phyloP scores from a whole-genome alignment of 2,797 vertebrate genomes.

The Tokudaia tokunoshimensis region DNA sequence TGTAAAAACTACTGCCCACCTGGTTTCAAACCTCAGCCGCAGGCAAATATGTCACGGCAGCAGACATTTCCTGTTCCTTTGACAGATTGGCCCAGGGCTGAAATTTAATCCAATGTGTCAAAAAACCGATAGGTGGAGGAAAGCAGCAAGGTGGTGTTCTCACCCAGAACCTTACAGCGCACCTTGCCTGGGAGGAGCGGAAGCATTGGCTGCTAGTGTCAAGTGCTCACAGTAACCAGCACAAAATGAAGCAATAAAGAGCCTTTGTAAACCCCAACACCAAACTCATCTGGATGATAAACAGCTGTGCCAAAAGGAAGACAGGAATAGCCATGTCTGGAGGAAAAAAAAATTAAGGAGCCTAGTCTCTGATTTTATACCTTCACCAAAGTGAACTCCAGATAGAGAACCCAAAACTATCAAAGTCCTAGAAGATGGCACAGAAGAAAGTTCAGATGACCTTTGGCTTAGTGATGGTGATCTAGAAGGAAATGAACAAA shows the following conservation, averaged over 20 bases:
- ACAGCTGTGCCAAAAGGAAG: background rate
- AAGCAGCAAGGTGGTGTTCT: constrained; percentile 69
- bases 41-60: constrained; percentile 89
- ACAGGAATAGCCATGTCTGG: background rate
- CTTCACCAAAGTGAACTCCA: constrained; percentile 47
- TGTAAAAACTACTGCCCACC: constrained; percentile 88
- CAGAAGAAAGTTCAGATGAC: background rate
- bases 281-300: constrained; percentile 2
- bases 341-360: background rate
- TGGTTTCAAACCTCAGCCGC: constrained; percentile 88
- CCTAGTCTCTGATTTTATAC: background rate
- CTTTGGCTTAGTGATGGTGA: background rate
- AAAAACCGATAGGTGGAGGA: constrained; percentile 83
- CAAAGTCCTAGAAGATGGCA: background rate
- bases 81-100: constrained; percentile 89
- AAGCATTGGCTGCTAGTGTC: background rate
- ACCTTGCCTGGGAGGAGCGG: constrained; percentile 68
- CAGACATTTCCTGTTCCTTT: constrained; percentile 90
- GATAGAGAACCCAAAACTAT: background rate
- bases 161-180: constrained; percentile 77
- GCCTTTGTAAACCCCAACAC: background rate
- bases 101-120: constrained; percentile 91
- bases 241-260: constrained; percentile 74
- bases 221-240: constrained; percentile 59
- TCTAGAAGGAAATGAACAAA: background rate